phyloP scores from a whole-genome alignment of 1,140 invertebrate species.

The Ooceraea biroi region DNA sequence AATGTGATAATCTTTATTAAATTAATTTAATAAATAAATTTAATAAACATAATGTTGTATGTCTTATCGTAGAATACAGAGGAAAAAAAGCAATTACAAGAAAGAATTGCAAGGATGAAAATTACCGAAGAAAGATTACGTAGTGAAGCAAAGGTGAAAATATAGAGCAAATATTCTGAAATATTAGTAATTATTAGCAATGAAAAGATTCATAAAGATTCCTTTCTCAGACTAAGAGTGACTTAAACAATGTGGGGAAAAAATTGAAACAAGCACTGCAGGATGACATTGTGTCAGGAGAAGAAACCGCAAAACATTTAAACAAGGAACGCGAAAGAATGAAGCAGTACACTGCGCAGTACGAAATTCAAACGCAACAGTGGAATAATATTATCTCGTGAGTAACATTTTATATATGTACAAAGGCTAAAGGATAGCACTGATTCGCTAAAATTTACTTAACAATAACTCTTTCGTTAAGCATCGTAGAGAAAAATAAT shows the following conservation, averaged over 20 bases:
- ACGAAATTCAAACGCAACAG: constrained; percentile 89
- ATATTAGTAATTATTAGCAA: too few relatives aligned
- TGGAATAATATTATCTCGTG: constrained; percentile 89
- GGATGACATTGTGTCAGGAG: constrained; percentile 73
- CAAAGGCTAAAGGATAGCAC: too few relatives aligned
- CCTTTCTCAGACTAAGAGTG: constrained; percentile 46
- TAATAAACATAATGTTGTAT: constrained; percentile 8
- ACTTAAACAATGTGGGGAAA: constrained; percentile 70
- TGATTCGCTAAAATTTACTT: too few relatives aligned
- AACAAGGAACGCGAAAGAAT: constrained; percentile 88
- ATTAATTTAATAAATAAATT: too few relatives aligned
- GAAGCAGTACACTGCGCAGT: constrained; percentile 86
- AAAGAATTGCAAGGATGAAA: constrained; percentile 76
- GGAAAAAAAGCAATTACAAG: constrained; percentile 69
- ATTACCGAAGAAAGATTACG: constrained; percentile 76
- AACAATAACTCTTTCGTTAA: too few relatives aligned
- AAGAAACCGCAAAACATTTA: constrained; percentile 80
- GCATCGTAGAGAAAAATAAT: too few relatives aligned
- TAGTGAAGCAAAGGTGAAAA: constrained; percentile 75
- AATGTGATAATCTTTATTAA: background rate
- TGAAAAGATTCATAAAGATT: background rate
- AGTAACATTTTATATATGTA: constrained; percentile 65
- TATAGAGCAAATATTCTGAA: constrained; percentile 19
- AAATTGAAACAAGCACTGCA: constrained; percentile 79
- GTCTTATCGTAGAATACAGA: constrained; percentile 66